These are phyloP conservation scores for Corythaixoides concolor DNA, from an alignment of 2,113 vertebrate genomes.

Conservation along the genomic window DNA sequence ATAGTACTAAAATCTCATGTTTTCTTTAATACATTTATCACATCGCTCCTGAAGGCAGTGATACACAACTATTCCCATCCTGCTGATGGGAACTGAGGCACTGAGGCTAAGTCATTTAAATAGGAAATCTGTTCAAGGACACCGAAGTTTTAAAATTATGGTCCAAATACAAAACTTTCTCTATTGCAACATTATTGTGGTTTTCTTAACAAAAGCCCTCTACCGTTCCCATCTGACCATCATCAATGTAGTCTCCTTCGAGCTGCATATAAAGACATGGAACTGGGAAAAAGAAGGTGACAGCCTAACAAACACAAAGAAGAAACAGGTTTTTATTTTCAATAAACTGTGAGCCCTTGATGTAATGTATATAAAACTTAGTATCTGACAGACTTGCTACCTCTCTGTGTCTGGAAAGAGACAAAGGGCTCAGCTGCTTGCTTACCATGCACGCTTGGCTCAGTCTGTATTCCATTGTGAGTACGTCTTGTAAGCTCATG, in stretches of 20 bases:
- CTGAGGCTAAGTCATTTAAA: not conserved
- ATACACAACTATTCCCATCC: not conserved
- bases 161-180: not conserved
- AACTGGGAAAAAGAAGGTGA: not conserved
- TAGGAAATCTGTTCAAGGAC: not conserved
- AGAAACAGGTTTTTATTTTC: too few species aligned
- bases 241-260: not conserved
- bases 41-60: not conserved
- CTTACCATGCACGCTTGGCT: conserved; percentile 92
- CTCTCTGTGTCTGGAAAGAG: not conserved
- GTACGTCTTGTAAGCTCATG: conserved; percentile 85
- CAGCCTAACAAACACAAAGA: not conserved
- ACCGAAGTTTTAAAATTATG: not conserved
- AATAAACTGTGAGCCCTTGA: not conserved
- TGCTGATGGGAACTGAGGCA: too few species aligned
- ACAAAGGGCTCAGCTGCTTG: not conserved
- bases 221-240: not conserved
- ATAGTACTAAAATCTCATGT: not conserved
- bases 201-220: not conserved
- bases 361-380: not conserved
- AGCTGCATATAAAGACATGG: not conserved
- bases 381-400: not conserved
- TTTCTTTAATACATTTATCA: not conserved
- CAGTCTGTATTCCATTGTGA: conserved; percentile 92
- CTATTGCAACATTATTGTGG: not conserved